These are phyloP conservation scores for Embiotoca jacksoni DNA, from an alignment of 2,113 vertebrate genomes.

Conservation along the genomic window DNA sequence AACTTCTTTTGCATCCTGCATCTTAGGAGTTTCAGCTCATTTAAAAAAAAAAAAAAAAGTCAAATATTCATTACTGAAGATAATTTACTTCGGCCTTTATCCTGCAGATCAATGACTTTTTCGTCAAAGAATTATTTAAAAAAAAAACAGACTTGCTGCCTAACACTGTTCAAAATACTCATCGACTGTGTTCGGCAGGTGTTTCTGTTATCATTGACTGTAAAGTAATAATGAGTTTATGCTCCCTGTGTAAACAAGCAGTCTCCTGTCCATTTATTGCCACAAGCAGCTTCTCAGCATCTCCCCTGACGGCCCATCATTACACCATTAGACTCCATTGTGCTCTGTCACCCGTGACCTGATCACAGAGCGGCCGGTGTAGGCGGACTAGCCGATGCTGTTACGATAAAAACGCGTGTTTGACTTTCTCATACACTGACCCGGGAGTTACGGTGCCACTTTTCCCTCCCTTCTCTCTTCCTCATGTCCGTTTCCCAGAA, in stretches of 20 bases:
- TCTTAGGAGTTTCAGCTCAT: too few species aligned
- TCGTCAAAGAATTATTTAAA: background rate
- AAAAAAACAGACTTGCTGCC: background rate
- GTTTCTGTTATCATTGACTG: slow-evolving; percentile 30
- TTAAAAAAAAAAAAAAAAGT: too few species aligned
- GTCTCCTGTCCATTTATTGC: slow-evolving; percentile 57
- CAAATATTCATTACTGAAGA: background rate
- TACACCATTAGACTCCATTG: slow-evolving; percentile 60
- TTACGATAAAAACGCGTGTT: slow-evolving; percentile 26
- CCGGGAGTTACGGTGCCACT: slow-evolving; percentile 22
- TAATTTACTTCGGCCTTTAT: background rate
- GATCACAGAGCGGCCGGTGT: slow-evolving; percentile 66
- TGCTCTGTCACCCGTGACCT: slow-evolving; percentile 71
- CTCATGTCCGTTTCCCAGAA: slow-evolving; percentile 19
- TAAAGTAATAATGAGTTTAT: slow-evolving; percentile 77
- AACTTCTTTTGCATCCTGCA: too few species aligned
- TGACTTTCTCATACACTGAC: slow-evolving; percentile 66
- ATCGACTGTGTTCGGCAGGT: slow-evolving; percentile 17
- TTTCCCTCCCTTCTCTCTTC: background rate
- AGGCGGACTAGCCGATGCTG: slow-evolving; percentile 7
- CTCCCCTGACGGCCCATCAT: slow-evolving; percentile 60
- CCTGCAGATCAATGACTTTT: background rate
- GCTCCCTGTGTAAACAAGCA: slow-evolving; percentile 49
- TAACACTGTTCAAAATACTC: background rate
- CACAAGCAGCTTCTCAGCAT: slow-evolving; percentile 39